These are phyloP conservation scores for Ataeniobius toweri DNA, from an alignment of 2,797 vertebrate genomes.

Conservation along the genomic window DNA sequence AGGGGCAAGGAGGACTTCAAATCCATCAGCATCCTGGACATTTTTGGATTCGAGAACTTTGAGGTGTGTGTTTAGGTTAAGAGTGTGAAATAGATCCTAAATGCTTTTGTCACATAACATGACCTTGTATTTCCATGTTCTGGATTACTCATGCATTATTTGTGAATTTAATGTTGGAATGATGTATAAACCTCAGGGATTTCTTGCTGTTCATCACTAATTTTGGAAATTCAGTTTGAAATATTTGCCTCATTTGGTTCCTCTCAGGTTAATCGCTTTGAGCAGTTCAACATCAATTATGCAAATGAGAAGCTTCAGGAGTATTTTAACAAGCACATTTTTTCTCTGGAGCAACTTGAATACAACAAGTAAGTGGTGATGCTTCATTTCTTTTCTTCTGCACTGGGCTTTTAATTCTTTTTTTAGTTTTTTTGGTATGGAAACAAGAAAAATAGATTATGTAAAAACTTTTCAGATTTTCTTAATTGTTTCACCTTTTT, in stretches of 20 bases:
- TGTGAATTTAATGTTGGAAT: neutral
- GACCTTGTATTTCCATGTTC: neutral
- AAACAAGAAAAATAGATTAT: neutral
- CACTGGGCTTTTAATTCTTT: neutral
- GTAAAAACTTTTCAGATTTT: neutral
- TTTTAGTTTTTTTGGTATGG: neutral
- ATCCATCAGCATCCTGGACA: conserved; percentile 96
- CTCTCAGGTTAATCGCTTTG: conserved; percentile 91
- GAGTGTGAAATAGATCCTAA: neutral
- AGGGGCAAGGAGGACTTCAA: conserved; percentile 91
- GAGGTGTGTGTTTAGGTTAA: conserved; percentile 80
- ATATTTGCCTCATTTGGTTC: neutral
- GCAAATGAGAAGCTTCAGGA: conserved; percentile 99
- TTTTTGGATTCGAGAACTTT: conserved; percentile 99
- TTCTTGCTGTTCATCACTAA: neutral
- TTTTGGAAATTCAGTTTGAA: neutral
- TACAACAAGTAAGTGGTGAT: conserved; percentile 85
- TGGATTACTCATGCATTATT: no score
- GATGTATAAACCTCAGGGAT: neutral
- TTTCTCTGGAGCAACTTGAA: conserved; percentile 96
- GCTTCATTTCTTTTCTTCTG: neutral
- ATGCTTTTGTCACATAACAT: neutral
- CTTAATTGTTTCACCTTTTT: neutral
- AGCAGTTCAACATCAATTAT: conserved; percentile 99
- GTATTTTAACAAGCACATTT: conserved; percentile 99